Evolutionary conservation across 1,140 invertebrate species (phyloP).

Genomic region (Lanistes nyassanus): DNA sequence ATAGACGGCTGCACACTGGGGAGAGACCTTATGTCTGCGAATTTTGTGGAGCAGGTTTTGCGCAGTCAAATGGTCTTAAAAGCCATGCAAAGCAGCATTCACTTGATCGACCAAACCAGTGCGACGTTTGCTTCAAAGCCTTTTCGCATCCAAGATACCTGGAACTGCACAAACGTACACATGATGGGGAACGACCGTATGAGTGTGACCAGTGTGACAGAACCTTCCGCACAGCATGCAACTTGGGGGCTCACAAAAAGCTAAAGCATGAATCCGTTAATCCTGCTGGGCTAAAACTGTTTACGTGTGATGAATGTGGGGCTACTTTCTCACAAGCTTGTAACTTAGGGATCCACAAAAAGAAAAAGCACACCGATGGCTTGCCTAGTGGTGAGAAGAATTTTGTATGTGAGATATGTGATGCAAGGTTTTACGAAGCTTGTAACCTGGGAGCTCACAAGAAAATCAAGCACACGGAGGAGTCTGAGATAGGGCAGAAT

Average conservation of each 20-base stretch:
- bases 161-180: slow-evolving; percentile 10
- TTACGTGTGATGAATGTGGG: slow-evolving; percentile 23
- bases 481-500: slow-evolving; percentile 6
- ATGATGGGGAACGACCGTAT: slow-evolving; percentile 18
- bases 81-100: slow-evolving; percentile 99
- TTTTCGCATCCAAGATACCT: slow-evolving; percentile 31
- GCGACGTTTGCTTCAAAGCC: slow-evolving; percentile 78
- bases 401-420: slow-evolving; percentile 19
- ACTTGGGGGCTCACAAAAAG: slow-evolving; percentile 15
- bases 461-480: slow-evolving; percentile 27
- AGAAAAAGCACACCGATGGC: slow-evolving; percentile 14
- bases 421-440: slow-evolving; percentile 18
- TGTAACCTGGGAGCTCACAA: slow-evolving; percentile 23
- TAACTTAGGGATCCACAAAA: slow-evolving; percentile 20
- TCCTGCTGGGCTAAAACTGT: not conserved
- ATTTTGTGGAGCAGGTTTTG: slow-evolving; percentile 96
- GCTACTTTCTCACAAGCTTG: slow-evolving; percentile 21
- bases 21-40: slow-evolving; percentile 97
- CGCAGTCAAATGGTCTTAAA: slow-evolving; percentile 92
- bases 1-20: slow-evolving; percentile 94
- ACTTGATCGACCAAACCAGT: slow-evolving; percentile 91
- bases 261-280: slow-evolving; percentile 14
- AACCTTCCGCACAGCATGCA: slow-evolving; percentile 10
- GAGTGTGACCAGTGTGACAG: slow-evolving; percentile 17
- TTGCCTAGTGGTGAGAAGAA: slow-evolving; percentile 11